phyloP scores from a whole-genome alignment of 2,797 vertebrate species.

The Schizopygopsis malacanthus region DNA sequence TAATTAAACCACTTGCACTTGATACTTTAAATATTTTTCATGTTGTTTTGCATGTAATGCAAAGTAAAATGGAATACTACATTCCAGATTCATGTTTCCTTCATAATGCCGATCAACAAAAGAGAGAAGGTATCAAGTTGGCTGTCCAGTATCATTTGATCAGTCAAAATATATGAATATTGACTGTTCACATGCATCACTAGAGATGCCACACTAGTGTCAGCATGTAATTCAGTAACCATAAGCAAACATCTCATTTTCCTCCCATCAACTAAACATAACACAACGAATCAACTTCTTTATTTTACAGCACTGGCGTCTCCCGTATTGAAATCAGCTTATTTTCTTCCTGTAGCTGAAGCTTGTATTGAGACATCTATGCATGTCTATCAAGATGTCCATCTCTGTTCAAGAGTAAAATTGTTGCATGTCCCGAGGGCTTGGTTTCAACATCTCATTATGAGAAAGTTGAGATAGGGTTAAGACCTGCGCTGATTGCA shows the following conservation, averaged over 20 bases:
- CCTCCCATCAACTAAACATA: constrained; percentile 35
- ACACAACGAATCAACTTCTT: constrained; percentile 34
- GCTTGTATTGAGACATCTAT: constrained; percentile 49
- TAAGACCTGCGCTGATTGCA: constrained; percentile 61
- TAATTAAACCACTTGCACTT: not conserved
- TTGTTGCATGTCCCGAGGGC: constrained; percentile 45
- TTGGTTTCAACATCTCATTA: constrained; percentile 68
- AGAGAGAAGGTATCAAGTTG: constrained; percentile 17
- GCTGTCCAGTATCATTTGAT: constrained; percentile 1
- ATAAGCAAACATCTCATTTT: constrained; percentile 35
- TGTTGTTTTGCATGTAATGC: not conserved
- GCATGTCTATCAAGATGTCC: constrained; percentile 20
- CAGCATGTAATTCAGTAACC: constrained; percentile 37
- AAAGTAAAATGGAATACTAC: not conserved
- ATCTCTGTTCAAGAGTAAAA: constrained; percentile 53
- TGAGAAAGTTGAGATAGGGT: constrained; percentile 63
- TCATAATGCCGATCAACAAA: not conserved
- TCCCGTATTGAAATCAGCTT: constrained; percentile 34
- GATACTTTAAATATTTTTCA: not conserved
- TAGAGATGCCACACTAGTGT: not conserved
- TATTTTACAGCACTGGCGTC: constrained; percentile 9
- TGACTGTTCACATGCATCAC: not conserved
- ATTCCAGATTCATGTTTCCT: not conserved
- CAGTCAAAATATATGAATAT: constrained; percentile 21
- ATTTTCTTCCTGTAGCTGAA: constrained; percentile 24